Base-by-base conservation (phyloP, 2,113 vertebrate species). In the Brachyhypopomus gauderio region DNA sequence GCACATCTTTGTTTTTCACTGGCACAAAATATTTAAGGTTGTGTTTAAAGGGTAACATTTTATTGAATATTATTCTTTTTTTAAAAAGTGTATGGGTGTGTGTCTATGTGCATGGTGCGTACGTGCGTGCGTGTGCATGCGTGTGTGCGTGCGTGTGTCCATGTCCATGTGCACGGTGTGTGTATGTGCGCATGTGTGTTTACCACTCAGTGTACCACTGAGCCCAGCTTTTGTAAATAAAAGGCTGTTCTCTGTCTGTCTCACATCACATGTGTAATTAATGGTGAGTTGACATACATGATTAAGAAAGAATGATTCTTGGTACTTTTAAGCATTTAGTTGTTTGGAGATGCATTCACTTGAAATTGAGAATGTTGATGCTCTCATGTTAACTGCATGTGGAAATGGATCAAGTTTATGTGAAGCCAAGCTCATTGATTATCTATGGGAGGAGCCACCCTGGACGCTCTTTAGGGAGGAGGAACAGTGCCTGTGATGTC, bases 251-350 rank as follows among this genome's bases (percentile, higher is more conserved):
- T 74, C 60, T 59, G 60, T 83, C 82, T 82, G 85, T 80, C 76
- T 88, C 78, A 62, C 64, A 84, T 86, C 86, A 85, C 81, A 72
- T 82, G 67, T 69, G 82, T 83, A 86, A 87, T 87, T 86, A 88
- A 88, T 86, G 83, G 85, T 66, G 69, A 85, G 84, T 85, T 88
- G 85, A 88, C 84, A 83, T 84, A 82, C 83, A 81, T 88, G 84
- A 86, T 88, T 85, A 87, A 83, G 80, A 87, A 83, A 81, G 60
- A 80, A 87, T 88, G 82, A 87, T 88, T 85, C 84, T 87, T 82
- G 79, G 84, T 83, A 80, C 71, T 78, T 86, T 88, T 88, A 75
- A 86, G 79, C 77, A 84, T 88, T 86, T 88, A 83, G 87, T 87
- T 83, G 83, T 84, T 83, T 81, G 55, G 78, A 78, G 84, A 81